Base-by-base conservation (phyloP, 2,797 vertebrate genomes). In the Ceryle rudis region DNA sequence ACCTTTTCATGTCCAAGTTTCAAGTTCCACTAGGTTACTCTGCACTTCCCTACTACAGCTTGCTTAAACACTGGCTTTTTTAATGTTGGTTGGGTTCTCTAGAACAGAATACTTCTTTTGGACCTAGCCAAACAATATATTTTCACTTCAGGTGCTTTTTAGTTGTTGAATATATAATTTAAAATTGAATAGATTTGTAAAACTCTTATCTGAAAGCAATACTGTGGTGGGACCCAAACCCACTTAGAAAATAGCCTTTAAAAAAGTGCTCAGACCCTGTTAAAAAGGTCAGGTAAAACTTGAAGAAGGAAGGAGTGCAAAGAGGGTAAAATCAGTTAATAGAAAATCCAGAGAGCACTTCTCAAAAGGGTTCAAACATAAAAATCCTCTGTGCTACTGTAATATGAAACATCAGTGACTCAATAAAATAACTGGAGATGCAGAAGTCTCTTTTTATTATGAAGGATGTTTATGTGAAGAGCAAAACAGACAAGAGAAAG, bases 401-500 rank as follows among this genome's bases (percentile, higher is more conserved):
- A 95, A 96, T 74, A 89, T n/a, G 77, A 96, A 98, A 96, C 86
- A 96, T 98, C 86, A 91, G 95, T 95, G 86, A 97, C 90, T 97
- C 95, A 89, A 46, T 93, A 83, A 80, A 97, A 95, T 90, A 96
- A 92, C 69, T 81, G 79, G 85, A 97, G 79, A 97, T 92, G 83
- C 93, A 96, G 88, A 85, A 96, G 64, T 90, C 96, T 96, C 90
- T 96, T 98, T 97, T 98, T 97, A 91, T 97, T 97, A 94, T 91
- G 90, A 97, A 96, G 91, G 93, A 97, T 98, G 94, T 98, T 98
- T 98, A 96, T 96, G 85, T 84, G 95, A 98, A 97, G 88, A 98
- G 84, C 75, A 96, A 98, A 98, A 97, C 31, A 96, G 95, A 96
- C 96, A 96, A 97, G 95, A 98, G 81, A 97, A 97, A 97, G 95